These are phyloP conservation scores for Neelides sp. DNA, from an alignment of 1,140 invertebrate genomes.

Conservation along the genomic window DNA sequence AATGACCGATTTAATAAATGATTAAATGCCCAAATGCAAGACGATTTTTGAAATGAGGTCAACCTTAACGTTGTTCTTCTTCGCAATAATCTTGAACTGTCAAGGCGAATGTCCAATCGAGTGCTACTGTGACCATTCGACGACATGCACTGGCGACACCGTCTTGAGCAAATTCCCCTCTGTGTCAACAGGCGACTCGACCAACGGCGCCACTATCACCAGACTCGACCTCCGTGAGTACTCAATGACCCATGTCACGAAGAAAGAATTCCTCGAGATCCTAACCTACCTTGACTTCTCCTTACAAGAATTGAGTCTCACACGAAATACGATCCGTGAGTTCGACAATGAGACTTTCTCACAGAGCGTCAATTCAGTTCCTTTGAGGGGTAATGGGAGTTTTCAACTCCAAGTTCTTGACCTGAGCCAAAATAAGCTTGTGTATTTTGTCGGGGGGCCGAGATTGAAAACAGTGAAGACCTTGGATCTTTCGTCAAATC, in stretches of 20 bases:
- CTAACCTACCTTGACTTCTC: conserved; percentile 19
- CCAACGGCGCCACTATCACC: background rate
- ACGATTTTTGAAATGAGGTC: conserved; percentile 10
- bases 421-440: conserved; percentile 25
- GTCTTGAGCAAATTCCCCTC: conserved; percentile 8
- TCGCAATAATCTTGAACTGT: conserved; percentile 13
- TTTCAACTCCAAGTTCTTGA: conserved; percentile 17
- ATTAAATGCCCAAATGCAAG: no score
- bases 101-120: conserved; percentile 29
- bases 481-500: conserved; percentile 39
- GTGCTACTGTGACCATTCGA: conserved; percentile 23
- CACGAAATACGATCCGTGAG: conserved; percentile 12
- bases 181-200: background rate
- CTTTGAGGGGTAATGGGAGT: background rate
- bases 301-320: conserved; percentile 20
- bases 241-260: conserved; percentile 9
- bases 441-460: conserved; percentile 19
- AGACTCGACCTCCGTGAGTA: conserved; percentile 24
- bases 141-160: conserved; percentile 22
- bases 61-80: conserved; percentile 14
- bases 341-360: conserved; percentile 25
- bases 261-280: conserved; percentile 7
- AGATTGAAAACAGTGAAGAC: conserved; percentile 33
- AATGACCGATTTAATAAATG: no score
- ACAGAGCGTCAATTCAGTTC: background rate